Conservation (phyloP, 1,140 invertebrate genomes). For the Zophobas morio region DNA sequence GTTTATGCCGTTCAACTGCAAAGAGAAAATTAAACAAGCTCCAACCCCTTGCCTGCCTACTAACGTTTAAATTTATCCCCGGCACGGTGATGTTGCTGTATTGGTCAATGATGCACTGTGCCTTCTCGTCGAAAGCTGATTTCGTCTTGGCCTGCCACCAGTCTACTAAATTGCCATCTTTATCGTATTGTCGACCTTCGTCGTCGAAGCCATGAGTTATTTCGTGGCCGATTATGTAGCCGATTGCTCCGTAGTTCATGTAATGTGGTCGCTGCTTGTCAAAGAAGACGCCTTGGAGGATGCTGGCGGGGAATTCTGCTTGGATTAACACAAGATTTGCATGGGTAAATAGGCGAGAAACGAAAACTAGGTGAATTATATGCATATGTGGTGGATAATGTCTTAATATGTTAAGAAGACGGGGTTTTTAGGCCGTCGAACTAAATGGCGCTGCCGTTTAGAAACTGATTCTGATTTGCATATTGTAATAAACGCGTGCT, state of each 20-base stretch:
- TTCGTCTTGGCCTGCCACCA: slow-evolving; percentile 73
- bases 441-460: too few species aligned
- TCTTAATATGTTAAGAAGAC: too few species aligned
- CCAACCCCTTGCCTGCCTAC: slow-evolving; percentile 30
- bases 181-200: slow-evolving; percentile 90
- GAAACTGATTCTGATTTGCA: too few species aligned
- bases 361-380: too few species aligned
- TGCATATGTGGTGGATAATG: too few species aligned
- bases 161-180: slow-evolving; percentile 80
- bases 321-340: slow-evolving; percentile 57
- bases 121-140: slow-evolving; percentile 71
- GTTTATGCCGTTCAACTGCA: slow-evolving; percentile 89
- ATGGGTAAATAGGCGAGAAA: too few species aligned
- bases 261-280: slow-evolving; percentile 86
- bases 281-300: slow-evolving; percentile 92
- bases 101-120: slow-evolving; percentile 79
- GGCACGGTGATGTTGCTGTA: slow-evolving; percentile 74
- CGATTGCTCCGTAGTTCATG: slow-evolving; percentile 93
- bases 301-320: slow-evolving; percentile 91
- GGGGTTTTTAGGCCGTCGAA: too few species aligned
- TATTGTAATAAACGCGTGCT: too few species aligned
- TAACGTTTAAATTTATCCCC: slow-evolving; percentile 55
- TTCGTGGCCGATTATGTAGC: slow-evolving; percentile 76
- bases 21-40: slow-evolving; percentile 63
- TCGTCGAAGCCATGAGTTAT: slow-evolving; percentile 84